Base-by-base conservation (phyloP, 2,888 invertebrate genomes). In the Drosophila maculinotata region DNA sequence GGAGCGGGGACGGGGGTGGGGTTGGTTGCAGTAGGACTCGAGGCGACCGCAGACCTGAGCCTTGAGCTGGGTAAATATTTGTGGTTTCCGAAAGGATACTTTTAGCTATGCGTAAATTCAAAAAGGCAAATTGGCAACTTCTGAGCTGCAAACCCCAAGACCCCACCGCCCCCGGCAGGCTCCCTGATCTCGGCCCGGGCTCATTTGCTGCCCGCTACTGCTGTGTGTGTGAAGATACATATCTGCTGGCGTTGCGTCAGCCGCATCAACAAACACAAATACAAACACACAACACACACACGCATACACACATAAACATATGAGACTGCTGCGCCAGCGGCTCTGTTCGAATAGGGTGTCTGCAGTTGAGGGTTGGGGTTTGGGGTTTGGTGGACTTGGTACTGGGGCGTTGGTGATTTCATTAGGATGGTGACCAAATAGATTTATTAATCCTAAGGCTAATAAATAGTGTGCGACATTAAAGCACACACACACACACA, bases 21-120 rank as follows among this genome's bases (percentile, higher is more conserved):
- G 8, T 4, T 33, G 15, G 30, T 31, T 48, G 42, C 49, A 48
- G 68, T 47, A 74, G 65, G 69, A 63, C 74, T 59, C 47, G 63
- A 66, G 86, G 86, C 80, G 66, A 85, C 82, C 81, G 76, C 82
- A 82, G 82, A 80, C 76, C 86, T 79, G 80, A 69, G 83, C 86
- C 86, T 89, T 88, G 89, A 89, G 90, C 90, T 88, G 88, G 87
- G 89, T 89, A 90, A 90, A 90, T 90, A 90, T 90, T 90, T 90
- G 90, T 89, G 89, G 90, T 88, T 89, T 86, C 79, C 79, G 79
- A 88, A 89, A 80, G 89, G 86, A 89, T 89, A 89, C 84, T 84
- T 82, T 80, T 85, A 84, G 83, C 87, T 85, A 84, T 89, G 89
- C 87, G 86, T 89, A 86, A 86, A 88, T 82, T 85, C 87, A 88